phyloP scores from a whole-genome alignment of 2,797 vertebrate genomes.

The Hyperoplus immaculatus region DNA sequence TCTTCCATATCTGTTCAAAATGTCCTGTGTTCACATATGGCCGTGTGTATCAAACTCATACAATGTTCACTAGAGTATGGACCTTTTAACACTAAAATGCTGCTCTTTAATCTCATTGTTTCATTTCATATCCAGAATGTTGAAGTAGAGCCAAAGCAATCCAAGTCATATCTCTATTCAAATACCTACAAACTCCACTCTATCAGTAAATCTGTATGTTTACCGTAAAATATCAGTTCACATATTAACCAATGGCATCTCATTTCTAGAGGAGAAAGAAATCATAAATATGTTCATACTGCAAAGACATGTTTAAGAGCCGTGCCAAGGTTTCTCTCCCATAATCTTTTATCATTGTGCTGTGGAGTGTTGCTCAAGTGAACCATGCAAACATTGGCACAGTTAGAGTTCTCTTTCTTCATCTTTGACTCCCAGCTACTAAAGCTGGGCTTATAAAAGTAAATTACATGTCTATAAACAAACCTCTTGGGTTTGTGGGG shows the following conservation, averaged over 20 bases:
- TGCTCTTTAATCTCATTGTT: conserved; percentile 51
- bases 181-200: conserved; percentile 35
- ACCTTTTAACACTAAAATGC: conserved; percentile 28
- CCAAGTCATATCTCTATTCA: conserved; percentile 46
- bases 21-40: no score
- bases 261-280: neutral
- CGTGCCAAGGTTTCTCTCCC: conserved; percentile 6
- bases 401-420: conserved; percentile 57
- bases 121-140: conserved; percentile 32
- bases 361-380: conserved; percentile 33
- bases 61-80: conserved; percentile 16
- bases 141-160: conserved; percentile 54
- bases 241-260: conserved; percentile 2
- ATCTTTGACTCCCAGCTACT: conserved; percentile 59
- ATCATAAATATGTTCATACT: neutral
- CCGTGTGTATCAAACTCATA: neutral
- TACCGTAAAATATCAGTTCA: conserved; percentile 30
- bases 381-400: conserved; percentile 48
- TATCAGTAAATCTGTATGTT: conserved; percentile 47
- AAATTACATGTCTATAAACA: conserved; percentile 83
- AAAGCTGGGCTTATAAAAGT: conserved; percentile 79
- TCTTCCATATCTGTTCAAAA: neutral
- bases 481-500: conserved; percentile 72
- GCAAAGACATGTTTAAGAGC: conserved; percentile 18
- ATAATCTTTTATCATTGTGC: conserved; percentile 39